Conservation (phyloP, 2,113 vertebrate genomes). For the Notiomystis cincta region DNA sequence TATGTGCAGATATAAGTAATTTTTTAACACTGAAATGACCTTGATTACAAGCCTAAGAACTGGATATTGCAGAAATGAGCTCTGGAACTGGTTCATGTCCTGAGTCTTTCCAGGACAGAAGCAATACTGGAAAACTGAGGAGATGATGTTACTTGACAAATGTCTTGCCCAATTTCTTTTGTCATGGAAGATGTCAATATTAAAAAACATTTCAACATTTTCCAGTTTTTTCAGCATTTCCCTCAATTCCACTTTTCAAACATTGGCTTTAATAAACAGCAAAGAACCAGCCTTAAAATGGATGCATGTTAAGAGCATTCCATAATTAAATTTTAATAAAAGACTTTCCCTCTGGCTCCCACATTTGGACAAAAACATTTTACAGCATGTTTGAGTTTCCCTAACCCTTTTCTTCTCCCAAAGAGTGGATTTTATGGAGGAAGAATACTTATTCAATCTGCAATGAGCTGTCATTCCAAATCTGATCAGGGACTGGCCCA, state of each 20-base stretch:
- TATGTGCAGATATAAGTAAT: neutral
- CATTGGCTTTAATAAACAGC: neutral
- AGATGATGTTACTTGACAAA: neutral
- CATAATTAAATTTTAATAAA: neutral
- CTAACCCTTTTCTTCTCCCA: neutral
- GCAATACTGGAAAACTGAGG: neutral
- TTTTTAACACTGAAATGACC: neutral
- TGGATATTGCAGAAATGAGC: neutral
- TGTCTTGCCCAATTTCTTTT: neutral
- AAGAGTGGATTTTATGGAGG: neutral
- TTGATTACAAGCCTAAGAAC: neutral
- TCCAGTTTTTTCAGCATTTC: neutral
- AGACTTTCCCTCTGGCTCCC: neutral
- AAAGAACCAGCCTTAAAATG: neutral
- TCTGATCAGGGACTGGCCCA: neutral
- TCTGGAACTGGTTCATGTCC: neutral
- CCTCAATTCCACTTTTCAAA: neutral
- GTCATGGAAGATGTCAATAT: neutral
- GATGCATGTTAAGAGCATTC: neutral
- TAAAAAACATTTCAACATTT: neutral
- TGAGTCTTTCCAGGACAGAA: neutral
- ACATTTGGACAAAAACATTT: neutral
- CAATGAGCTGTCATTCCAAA: neutral
- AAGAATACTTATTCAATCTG: neutral
- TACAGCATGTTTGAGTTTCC: neutral